phyloP scores from a whole-genome alignment of 1,140 invertebrate genomes.

The Drosophila fuyamai region DNA sequence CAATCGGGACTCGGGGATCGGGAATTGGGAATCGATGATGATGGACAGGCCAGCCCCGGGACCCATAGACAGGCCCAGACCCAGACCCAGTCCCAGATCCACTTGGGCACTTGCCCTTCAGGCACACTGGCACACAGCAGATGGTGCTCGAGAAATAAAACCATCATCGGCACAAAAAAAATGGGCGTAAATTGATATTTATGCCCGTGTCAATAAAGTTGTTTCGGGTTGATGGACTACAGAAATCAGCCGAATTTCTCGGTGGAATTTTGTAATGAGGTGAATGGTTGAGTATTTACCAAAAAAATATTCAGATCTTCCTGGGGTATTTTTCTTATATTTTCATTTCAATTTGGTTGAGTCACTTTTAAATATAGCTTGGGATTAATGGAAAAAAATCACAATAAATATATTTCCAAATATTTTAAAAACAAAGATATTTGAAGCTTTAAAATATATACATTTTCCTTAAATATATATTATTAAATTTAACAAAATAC shows the following conservation, averaged over 20 bases:
- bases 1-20: background rate
- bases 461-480: too few species aligned
- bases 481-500: too few species aligned
- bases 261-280: conserved; percentile 37
- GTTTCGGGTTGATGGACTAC: conserved; percentile 30
- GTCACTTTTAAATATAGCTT: background rate
- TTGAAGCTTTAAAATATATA: too few species aligned
- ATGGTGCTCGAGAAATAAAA: conserved; percentile 53
- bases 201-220: conserved; percentile 51
- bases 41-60: conserved; percentile 53
- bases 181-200: conserved; percentile 63
- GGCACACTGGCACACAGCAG: conserved; percentile 38
- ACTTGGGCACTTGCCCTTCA: conserved; percentile 23
- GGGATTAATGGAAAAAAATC: background rate
- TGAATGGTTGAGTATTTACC: conserved; percentile 18
- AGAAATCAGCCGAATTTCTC: conserved; percentile 29
- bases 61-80: conserved; percentile 5
- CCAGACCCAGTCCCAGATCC: conserved; percentile 18
- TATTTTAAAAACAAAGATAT: too few species aligned
- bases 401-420: background rate
- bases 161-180: conserved; percentile 26
- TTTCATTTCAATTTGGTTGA: background rate
- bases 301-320: background rate
- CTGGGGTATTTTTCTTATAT: background rate
- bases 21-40: conserved; percentile 33